These are phyloP conservation scores for Bombyx huttoni DNA, from an alignment of 2,888 invertebrate species.

Conservation along the genomic window DNA sequence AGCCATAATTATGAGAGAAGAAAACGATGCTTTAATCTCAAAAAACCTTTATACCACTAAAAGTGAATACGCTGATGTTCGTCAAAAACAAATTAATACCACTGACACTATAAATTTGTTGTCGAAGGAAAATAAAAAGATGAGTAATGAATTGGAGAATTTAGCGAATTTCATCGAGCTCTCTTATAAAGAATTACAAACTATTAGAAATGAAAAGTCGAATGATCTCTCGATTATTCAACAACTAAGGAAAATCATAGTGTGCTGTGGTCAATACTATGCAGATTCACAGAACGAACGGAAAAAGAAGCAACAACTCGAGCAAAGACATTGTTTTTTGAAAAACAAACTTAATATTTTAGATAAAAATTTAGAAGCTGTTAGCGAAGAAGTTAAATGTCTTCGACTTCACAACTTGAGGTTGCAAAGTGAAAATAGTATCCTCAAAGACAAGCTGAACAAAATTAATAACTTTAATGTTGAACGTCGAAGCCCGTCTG, in stretches of 20 bases:
- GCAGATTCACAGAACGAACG: slow-evolving; percentile 29
- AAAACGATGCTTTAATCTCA: slow-evolving; percentile 20
- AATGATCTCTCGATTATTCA: slow-evolving; percentile 18
- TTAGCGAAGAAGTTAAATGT: slow-evolving; percentile 22
- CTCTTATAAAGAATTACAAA: slow-evolving; percentile 31
- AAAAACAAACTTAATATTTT: slow-evolving; percentile 32
- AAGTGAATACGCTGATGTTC: slow-evolving; percentile 23
- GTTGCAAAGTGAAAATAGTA: slow-evolving; percentile 15
- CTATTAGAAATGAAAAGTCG: slow-evolving; percentile 17
- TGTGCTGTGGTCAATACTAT: slow-evolving; percentile 35
- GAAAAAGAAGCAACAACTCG: slow-evolving; percentile 21
- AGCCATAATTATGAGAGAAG: slow-evolving; percentile 27
- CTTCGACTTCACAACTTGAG: slow-evolving; percentile 17
- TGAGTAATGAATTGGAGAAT: slow-evolving; percentile 23
- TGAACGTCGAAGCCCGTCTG: slow-evolving; percentile 5
- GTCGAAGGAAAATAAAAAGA: slow-evolving; percentile 18
- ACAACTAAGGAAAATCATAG: slow-evolving; percentile 33
- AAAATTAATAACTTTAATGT: slow-evolving; percentile 2
- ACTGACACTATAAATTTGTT: slow-evolving; percentile 17
- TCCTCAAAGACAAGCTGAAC: slow-evolving; percentile 7
- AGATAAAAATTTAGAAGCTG: slow-evolving; percentile 22
- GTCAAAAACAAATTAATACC: slow-evolving; percentile 18
- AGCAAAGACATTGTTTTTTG: slow-evolving; percentile 35
- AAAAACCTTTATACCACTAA: slow-evolving; percentile 20
- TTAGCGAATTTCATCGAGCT: slow-evolving; percentile 28